A percentile compares a stretch with the other conserved stretches of the same genome.
Evolutionary conservation across 2,888 invertebrate species (phyloP).

Genomic region (Cheilosia impressa): DNA sequence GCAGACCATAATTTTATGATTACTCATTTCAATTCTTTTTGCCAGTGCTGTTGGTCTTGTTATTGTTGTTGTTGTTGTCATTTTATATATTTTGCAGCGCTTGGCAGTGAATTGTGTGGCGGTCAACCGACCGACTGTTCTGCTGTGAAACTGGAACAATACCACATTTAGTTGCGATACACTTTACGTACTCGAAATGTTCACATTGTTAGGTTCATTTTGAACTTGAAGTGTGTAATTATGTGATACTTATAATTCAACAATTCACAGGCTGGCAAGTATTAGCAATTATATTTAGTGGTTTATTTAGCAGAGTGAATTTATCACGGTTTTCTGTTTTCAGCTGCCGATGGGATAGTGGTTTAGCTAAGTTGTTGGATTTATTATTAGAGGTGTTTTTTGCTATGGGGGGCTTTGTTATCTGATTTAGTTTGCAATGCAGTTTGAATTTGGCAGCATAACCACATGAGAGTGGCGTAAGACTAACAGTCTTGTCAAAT

Average conservation of each 20-base stretch:
- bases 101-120: conserved; percentile 16
- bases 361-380: too few species aligned
- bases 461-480: too few species aligned
- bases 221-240: conserved; percentile 40
- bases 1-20: conserved; percentile 61
- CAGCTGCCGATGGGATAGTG: neutral
- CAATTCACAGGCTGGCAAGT: conserved; percentile 13
- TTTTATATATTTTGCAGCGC: conserved; percentile 11
- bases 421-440: neutral
- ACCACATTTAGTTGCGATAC: neutral
- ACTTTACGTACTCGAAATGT: conserved; percentile 6
- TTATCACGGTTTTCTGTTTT: conserved; percentile 9
- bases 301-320: conserved; percentile 19
- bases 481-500: too few species aligned
- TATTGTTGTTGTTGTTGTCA: neutral
- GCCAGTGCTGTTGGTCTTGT: neutral
- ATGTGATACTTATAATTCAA: conserved; percentile 1
- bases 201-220: conserved; percentile 27
- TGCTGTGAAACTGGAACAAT: conserved; percentile 13
- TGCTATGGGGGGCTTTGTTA: neutral
- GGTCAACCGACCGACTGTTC: conserved; percentile 1
- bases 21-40: conserved; percentile 26
- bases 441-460: neutral
- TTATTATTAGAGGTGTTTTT: neutral
- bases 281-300: conserved; percentile 31